Conservation (phyloP, 1,140 invertebrate genomes). For the Heliconius himera region DNA sequence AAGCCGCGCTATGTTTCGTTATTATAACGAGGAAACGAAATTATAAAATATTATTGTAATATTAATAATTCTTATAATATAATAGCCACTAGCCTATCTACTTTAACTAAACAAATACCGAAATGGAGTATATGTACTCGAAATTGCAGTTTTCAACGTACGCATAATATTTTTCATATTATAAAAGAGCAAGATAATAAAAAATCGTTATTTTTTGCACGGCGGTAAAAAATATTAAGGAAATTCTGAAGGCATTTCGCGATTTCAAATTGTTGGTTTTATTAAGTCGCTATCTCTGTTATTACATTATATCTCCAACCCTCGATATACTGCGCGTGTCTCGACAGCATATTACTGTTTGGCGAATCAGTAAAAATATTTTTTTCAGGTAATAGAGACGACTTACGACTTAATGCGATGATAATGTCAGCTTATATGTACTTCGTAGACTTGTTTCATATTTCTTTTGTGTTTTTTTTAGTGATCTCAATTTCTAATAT, state of each 20-base stretch:
- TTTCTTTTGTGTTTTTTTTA: background rate
- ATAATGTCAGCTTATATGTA: background rate
- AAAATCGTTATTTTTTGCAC: constrained; percentile 52
- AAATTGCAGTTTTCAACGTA: background rate
- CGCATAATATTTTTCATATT: constrained; percentile 16
- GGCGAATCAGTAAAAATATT: background rate
- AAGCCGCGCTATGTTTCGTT: too few species aligned
- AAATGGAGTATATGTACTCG: too few species aligned
- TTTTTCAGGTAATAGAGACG: background rate
- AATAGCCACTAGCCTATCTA: too few species aligned
- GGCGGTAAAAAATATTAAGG: constrained; percentile 54
- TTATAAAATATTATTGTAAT: too few species aligned
- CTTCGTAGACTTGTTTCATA: background rate
- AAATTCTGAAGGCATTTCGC: constrained; percentile 39
- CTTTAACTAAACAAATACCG: too few species aligned
- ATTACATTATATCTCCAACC: constrained; percentile 56
- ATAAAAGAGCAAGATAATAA: constrained; percentile 49
- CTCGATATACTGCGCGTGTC: constrained; percentile 5
- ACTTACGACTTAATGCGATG: background rate
- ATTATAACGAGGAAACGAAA: too few species aligned
- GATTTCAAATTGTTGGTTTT: constrained; percentile 52
- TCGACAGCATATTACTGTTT: constrained; percentile 9
- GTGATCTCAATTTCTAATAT: too few species aligned
- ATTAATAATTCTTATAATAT: too few species aligned
- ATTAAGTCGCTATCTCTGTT: constrained; percentile 62